Evolutionary conservation across 2,113 vertebrate genomes (phyloP).

Genomic region (Probosciger aterrimus): DNA sequence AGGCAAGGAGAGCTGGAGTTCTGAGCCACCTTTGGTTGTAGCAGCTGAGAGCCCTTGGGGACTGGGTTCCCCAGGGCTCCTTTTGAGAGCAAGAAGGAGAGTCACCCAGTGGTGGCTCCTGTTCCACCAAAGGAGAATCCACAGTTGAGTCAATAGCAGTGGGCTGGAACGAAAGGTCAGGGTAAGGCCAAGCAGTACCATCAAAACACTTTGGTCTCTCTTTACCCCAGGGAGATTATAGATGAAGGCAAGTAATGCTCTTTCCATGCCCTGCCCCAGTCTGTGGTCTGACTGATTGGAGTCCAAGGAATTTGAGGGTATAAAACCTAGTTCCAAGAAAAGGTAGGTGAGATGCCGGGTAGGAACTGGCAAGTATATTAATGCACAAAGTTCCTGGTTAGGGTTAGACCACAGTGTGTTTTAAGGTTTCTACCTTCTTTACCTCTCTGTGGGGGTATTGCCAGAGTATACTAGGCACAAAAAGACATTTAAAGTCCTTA

Average conservation of each 20-base stretch:
- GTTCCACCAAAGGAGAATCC: neutral
- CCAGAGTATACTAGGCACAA: neutral
- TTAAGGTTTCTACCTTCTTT: neutral
- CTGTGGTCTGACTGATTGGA: neutral
- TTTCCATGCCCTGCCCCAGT: neutral
- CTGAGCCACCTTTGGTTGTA: rapidly evolving
- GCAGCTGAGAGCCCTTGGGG: neutral
- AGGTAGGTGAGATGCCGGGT: neutral
- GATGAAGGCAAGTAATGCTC: neutral
- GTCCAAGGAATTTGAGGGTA: neutral
- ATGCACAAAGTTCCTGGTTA: neutral
- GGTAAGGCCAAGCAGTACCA: neutral
- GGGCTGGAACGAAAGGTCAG: neutral
- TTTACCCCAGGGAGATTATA: neutral
- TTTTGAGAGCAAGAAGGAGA: neutral
- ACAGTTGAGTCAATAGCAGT: neutral
- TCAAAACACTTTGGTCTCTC: neutral
- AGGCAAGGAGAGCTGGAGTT: neutral
- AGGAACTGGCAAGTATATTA: neutral
- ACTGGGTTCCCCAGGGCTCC: neutral
- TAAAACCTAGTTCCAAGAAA: neutral
- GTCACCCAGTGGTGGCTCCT: neutral
- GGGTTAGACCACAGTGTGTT: neutral
- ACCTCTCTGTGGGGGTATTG: neutral
- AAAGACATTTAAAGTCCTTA: neutral